Conservation (phyloP, 1,140 invertebrate species). For the Papilio helenus region DNA sequence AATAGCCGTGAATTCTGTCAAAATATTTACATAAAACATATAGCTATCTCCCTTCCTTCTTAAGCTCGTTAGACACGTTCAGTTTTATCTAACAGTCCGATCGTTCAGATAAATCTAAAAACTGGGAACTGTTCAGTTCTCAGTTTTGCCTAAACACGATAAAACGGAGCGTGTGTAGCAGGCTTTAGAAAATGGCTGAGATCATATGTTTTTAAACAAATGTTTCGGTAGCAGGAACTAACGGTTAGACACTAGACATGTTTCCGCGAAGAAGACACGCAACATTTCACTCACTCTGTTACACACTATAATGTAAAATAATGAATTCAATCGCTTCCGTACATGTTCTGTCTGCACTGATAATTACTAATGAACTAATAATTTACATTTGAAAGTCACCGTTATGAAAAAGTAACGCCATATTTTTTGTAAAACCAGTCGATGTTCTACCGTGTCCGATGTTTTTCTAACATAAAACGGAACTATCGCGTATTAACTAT, state of each 20-base stretch:
- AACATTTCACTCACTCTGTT: not conserved
- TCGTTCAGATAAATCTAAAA: too few species aligned
- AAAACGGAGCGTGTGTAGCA: too few species aligned
- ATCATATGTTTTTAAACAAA: not conserved
- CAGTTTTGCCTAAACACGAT: too few species aligned
- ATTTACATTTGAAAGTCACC: constrained; percentile 15
- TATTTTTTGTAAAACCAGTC: constrained; percentile 8
- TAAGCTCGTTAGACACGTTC: too few species aligned
- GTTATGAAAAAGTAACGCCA: constrained; percentile 1
- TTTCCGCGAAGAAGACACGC: not conserved
- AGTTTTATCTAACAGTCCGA: too few species aligned
- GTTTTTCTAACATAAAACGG: not conserved
- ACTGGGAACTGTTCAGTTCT: too few species aligned
- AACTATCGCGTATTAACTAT: not conserved
- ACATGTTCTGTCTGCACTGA: constrained; percentile 17
- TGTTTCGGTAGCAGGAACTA: not conserved
- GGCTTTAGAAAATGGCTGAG: not conserved
- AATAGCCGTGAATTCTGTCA: too few species aligned
- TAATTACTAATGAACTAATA: constrained; percentile 10
- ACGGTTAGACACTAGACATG: not conserved
- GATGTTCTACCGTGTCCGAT: not conserved
- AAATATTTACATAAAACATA: too few species aligned
- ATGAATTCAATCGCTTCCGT: constrained; percentile 18
- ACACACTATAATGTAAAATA: not conserved
- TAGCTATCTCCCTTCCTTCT: too few species aligned